These are phyloP conservation scores for Cheilosia impressa DNA, from an alignment of 2,888 invertebrate species.

Conservation along the genomic window DNA sequence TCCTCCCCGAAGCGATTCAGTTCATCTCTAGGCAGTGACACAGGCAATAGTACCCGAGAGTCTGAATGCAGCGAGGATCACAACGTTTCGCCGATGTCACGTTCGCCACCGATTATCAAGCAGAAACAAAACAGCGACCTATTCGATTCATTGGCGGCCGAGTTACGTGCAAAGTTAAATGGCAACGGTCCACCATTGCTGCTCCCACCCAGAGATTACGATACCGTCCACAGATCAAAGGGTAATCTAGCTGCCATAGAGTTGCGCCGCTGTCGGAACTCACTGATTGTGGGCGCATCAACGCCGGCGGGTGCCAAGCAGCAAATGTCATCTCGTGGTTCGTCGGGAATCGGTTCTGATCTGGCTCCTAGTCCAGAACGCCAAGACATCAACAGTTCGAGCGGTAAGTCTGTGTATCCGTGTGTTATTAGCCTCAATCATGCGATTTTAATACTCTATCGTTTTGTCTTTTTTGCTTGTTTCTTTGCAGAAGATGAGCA, in stretches of 20 bases:
- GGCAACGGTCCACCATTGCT: constrained; percentile 90
- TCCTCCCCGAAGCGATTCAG: constrained; percentile 85
- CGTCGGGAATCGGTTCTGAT: constrained; percentile 95
- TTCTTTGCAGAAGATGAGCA: constrained; percentile 81
- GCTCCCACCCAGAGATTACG: constrained; percentile 96
- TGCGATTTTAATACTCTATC: constrained; percentile 18
- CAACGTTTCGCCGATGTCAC: constrained; percentile 81
- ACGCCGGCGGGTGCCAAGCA: constrained; percentile 82
- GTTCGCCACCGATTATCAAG: constrained; percentile 79
- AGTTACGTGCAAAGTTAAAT: constrained; percentile 90
- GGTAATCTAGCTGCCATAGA: constrained; percentile 91
- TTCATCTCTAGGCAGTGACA: constrained; percentile 90
- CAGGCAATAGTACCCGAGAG: constrained; percentile 88
- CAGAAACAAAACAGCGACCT: constrained; percentile 88
- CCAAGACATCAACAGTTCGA: constrained; percentile 84
- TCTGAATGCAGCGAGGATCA: constrained; percentile 89
- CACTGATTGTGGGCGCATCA: constrained; percentile 82
- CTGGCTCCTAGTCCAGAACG: constrained; percentile 92
- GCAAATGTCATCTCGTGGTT: constrained; percentile 90
- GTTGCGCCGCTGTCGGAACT: constrained; percentile 84
- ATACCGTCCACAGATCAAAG: constrained; percentile 91
- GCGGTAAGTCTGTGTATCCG: constrained; percentile 79
- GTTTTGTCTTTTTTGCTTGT: constrained; percentile 2
- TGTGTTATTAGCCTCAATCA: constrained; percentile 26
- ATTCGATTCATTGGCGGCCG: constrained; percentile 96